These are phyloP conservation scores for Paraplagusia blochii DNA, from an alignment of 2,113 vertebrate species.

Conservation along the genomic window DNA sequence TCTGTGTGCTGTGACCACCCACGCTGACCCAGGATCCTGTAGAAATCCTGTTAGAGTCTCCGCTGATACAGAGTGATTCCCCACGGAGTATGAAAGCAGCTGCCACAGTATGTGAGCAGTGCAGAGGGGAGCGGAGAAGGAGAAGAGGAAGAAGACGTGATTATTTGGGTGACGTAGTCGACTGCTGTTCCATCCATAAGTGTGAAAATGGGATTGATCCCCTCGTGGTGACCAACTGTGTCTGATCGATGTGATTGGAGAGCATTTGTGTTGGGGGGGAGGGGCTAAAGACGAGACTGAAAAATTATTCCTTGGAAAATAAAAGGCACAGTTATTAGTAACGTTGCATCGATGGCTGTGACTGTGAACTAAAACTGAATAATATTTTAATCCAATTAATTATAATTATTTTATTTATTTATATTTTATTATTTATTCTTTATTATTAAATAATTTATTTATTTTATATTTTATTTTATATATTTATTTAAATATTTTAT, in stretches of 20 bases:
- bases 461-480: too few relatives aligned
- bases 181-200: slow-evolving; percentile 20
- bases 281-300: neutral
- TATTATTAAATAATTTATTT: too few relatives aligned
- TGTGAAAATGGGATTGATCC: slow-evolving; percentile 58
- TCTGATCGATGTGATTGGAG: slow-evolving; percentile 29
- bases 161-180: slow-evolving; percentile 43
- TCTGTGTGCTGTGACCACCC: slow-evolving; percentile 52
- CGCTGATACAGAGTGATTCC: slow-evolving; percentile 24
- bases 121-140: slow-evolving; percentile 4
- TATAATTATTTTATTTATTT: too few relatives aligned
- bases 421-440: too few relatives aligned
- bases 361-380: neutral
- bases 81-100: slow-evolving; percentile 30
- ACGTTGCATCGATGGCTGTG: too few relatives aligned
- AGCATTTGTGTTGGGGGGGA: neutral
- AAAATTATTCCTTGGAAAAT: too few relatives aligned
- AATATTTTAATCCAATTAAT: slow-evolving; percentile 5
- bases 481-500: too few relatives aligned
- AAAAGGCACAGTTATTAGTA: too few relatives aligned
- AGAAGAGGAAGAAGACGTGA: slow-evolving; percentile 12
- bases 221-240: slow-evolving; percentile 48
- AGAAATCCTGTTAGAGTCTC: slow-evolving; percentile 62
- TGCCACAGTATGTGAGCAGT: slow-evolving; percentile 12
- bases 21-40: slow-evolving; percentile 48